Percentiles rank a stretch among this genome's conserved stretches.
Evolutionary conservation across 37 sponge, comb jelly and placozoan genomes (phyloP).

Genomic region (Halisarca cf. caerulea): DNA sequence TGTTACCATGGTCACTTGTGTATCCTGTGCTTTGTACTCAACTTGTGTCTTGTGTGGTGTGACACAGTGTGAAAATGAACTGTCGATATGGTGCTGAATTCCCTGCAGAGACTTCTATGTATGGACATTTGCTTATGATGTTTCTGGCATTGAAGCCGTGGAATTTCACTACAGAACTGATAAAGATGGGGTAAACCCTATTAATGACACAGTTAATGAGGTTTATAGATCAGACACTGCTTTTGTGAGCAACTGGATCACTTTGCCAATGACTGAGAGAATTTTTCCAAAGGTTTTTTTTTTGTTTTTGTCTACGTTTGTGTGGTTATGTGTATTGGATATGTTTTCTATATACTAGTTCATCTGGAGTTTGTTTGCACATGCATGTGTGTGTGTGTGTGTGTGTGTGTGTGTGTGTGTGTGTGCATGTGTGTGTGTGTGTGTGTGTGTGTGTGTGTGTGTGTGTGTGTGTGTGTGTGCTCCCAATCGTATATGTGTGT

Average conservation of each 20-base stretch:
- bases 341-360: background rate
- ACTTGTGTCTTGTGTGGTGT: background rate
- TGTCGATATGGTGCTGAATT: background rate
- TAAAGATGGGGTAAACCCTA: conserved; percentile 60
- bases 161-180: conserved; percentile 54
- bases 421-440: conserved; percentile 16
- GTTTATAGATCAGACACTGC: conserved; percentile 39
- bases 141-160: conserved; percentile 44
- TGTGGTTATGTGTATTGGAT: too few relatives aligned
- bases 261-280: conserved; percentile 38
- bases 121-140: conserved; percentile 70
- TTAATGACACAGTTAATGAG: conserved; percentile 43
- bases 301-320: too few relatives aligned
- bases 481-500: too few relatives aligned
- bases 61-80: background rate
- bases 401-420: background rate
- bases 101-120: conserved; percentile 48
- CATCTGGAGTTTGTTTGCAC: too few relatives aligned
- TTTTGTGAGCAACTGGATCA: conserved; percentile 38
- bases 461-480: background rate
- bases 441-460: conserved; percentile 9
- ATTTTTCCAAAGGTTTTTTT: conserved; percentile 44
- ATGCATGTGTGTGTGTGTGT: too few relatives aligned
- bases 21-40: background rate
- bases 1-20: background rate